phyloP scores from a whole-genome alignment of 2,888 invertebrate species.

The Nycteola revayana region DNA sequence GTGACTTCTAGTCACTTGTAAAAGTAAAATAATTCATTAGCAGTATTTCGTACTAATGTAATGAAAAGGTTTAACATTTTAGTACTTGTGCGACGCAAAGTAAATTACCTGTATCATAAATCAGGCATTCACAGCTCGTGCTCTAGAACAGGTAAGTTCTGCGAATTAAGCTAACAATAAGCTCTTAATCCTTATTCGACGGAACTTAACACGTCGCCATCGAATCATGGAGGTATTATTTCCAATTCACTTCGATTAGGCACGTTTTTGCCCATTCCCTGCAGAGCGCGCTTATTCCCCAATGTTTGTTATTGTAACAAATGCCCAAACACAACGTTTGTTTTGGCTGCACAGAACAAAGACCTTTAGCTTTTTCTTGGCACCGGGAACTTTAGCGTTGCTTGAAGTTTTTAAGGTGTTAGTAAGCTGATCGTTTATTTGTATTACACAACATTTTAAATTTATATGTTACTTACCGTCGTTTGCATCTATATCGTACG shows the following conservation, averaged over 20 bases:
- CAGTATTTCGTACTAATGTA: background rate
- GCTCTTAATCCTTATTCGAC: constrained; percentile 59
- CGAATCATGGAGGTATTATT: constrained; percentile 53
- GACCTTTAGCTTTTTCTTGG: constrained; percentile 58
- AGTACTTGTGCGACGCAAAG: constrained; percentile 11
- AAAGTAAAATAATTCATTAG: too few species aligned
- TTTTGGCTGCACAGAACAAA: constrained; percentile 78
- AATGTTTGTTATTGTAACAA: constrained; percentile 72
- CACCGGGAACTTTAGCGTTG: constrained; percentile 49
- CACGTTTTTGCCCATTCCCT: constrained; percentile 57
- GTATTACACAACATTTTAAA: constrained; percentile 47
- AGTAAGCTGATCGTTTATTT: constrained; percentile 43
- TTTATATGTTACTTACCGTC: constrained; percentile 41
- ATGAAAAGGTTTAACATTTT: constrained; percentile 14
- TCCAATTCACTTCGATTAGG: constrained; percentile 58
- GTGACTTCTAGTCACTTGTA: too few species aligned
- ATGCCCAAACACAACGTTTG: constrained; percentile 68
- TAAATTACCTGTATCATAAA: constrained; percentile 34
- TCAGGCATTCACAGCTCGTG: constrained; percentile 25
- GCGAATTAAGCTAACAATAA: constrained; percentile 60
- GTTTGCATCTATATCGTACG: constrained; percentile 15
- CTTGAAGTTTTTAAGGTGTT: constrained; percentile 64
- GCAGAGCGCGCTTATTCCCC: constrained; percentile 42
- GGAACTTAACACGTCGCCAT: constrained; percentile 58
- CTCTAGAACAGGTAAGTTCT: constrained; percentile 45